phyloP scores from a whole-genome alignment of 1,140 invertebrate species.

The Ptiloglossa arizonensis region DNA sequence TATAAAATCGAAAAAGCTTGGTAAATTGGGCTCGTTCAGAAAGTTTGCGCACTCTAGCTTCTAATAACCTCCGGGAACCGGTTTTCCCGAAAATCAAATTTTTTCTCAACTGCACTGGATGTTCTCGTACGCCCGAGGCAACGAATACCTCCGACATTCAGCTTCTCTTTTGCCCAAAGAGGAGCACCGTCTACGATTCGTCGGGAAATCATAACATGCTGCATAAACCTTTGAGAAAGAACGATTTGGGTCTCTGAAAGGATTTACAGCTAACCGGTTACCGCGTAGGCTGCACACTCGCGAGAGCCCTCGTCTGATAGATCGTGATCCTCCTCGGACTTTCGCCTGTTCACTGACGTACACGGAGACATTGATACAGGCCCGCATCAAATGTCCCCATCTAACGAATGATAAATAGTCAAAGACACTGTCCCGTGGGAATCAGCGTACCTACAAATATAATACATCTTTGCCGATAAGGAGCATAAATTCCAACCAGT shows the following conservation, averaged over 20 bases:
- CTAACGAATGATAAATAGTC: background rate
- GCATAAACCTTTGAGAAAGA: conserved; percentile 8
- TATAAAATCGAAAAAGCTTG: background rate
- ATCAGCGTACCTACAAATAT: background rate
- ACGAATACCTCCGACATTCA: background rate
- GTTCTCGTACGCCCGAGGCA: background rate
- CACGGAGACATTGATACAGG: conserved; percentile 12
- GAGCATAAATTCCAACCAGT: background rate
- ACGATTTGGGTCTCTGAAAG: conserved; percentile 37
- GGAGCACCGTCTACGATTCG: background rate
- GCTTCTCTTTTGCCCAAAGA: background rate
- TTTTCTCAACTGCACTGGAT: background rate
- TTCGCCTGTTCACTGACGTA: conserved; percentile 40
- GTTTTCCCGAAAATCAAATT: conserved; percentile 44
- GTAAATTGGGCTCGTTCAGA: background rate
- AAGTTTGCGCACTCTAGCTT: conserved; percentile 4
- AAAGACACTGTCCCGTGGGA: background rate
- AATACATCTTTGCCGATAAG: background rate
- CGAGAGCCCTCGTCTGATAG: conserved; percentile 28
- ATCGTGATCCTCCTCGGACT: conserved; percentile 45
- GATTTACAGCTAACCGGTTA: conserved; percentile 54
- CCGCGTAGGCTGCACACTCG: conserved; percentile 35
- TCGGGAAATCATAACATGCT: background rate
- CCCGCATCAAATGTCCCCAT: conserved; percentile 9
- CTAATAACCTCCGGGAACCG: conserved; percentile 18